These are phyloP conservation scores for Zoroaster sp. DNA, from an alignment of 53 echinoderm and acorn worm genomes.

Conservation along the genomic window DNA sequence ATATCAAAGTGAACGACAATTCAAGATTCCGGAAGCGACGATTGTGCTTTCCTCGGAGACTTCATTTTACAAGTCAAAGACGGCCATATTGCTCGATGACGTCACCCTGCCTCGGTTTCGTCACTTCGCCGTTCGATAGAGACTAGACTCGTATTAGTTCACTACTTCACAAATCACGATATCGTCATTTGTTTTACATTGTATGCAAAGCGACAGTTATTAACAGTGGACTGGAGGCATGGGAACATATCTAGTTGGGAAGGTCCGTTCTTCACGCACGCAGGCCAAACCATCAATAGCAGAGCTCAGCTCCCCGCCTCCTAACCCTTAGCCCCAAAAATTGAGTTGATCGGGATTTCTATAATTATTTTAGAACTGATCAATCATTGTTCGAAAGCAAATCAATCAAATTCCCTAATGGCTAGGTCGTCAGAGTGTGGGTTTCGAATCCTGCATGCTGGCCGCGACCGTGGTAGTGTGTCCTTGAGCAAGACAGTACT, in stretches of 20 bases:
- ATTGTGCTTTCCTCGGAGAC: not conserved
- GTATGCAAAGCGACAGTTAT: not conserved
- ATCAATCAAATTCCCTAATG: too few relatives aligned
- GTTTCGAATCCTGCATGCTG: too few relatives aligned
- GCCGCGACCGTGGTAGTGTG: too few relatives aligned
- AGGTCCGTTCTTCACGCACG: not conserved
- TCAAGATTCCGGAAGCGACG: conserved; percentile 28
- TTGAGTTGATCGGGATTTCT: too few relatives aligned
- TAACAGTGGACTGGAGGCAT: not conserved
- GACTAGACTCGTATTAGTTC: not conserved
- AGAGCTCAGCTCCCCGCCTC: too few relatives aligned
- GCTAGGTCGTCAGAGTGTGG: too few relatives aligned
- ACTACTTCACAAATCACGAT: not conserved
- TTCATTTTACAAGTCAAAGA: conserved; percentile 23
- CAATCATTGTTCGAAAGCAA: too few relatives aligned
- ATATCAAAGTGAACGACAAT: not conserved
- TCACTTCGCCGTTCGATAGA: conserved; percentile 2
- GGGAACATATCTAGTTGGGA: not conserved
- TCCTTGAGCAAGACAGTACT: too few relatives aligned
- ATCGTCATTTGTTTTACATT: not conserved
- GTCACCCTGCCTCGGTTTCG: conserved; percentile 21
- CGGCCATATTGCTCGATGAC: conserved; percentile 51
- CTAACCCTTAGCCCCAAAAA: too few relatives aligned
- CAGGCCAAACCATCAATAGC: not conserved
- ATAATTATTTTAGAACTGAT: too few relatives aligned